phyloP scores from a whole-genome alignment of 2,113 vertebrate genomes.

The Tapirus terrestris region DNA sequence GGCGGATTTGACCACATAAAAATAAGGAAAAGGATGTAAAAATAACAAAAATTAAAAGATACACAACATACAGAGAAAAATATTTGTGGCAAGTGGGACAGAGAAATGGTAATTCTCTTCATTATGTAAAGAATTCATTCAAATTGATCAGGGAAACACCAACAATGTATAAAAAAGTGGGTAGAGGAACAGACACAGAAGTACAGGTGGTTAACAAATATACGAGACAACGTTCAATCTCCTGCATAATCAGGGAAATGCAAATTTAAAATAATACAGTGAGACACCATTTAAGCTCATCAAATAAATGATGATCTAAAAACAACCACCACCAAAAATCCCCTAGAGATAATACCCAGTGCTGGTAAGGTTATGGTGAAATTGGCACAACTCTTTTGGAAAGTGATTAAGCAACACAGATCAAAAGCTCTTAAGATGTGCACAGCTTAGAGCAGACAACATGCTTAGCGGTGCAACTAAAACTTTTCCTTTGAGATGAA shows the following conservation, averaged over 20 bases:
- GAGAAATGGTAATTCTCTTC: neutral
- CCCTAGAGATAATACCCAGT: neutral
- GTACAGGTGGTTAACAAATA: neutral
- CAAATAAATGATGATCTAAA: neutral
- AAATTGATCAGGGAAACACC: neutral
- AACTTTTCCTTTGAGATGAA: neutral
- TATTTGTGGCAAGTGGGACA: neutral
- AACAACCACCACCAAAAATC: neutral
- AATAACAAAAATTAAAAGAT: neutral
- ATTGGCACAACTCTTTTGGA: neutral
- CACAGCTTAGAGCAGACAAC: neutral
- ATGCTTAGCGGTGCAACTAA: rapidly evolving
- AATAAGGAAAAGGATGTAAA: neutral
- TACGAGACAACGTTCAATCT: neutral
- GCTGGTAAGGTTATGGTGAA: neutral
- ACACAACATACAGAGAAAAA: neutral
- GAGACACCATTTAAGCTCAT: neutral
- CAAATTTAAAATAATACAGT: neutral
- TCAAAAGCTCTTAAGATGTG: neutral
- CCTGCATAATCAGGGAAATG: neutral
- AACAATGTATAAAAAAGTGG: neutral
- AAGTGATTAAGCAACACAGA: neutral
- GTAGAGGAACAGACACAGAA: neutral
- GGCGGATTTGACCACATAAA: neutral
- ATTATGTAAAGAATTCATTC: neutral